Evolutionary conservation across 2,888 invertebrate genomes (phyloP).

Genomic region (Vanessa cardui): DNA sequence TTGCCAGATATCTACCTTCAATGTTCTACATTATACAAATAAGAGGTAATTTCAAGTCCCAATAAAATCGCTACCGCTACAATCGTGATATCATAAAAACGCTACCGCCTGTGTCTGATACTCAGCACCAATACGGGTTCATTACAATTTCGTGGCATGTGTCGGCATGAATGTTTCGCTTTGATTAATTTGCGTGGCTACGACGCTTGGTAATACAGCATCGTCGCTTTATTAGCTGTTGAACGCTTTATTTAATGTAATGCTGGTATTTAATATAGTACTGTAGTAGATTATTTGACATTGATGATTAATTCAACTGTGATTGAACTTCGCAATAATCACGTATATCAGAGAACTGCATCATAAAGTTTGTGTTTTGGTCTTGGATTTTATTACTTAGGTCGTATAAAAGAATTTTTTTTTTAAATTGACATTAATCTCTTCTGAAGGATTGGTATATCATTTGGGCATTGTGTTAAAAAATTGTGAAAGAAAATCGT

Average conservation of each 20-base stretch:
- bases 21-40: no score
- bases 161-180: conserved; percentile 81
- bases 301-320: conserved; percentile 17
- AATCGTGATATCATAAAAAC: background rate
- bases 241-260: conserved; percentile 50
- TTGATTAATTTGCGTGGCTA: conserved; percentile 74
- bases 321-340: background rate
- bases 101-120: conserved; percentile 14
- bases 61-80: background rate
- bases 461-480: no score
- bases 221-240: conserved; percentile 62
- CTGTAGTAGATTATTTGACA: conserved; percentile 7
- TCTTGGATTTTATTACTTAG: no score
- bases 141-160: conserved; percentile 81
- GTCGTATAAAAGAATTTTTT: no score
- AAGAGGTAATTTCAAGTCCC: no score
- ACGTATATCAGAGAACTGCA: background rate
- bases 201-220: conserved; percentile 35
- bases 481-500: no score
- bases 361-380: no score
- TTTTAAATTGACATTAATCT: no score
- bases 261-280: conserved; percentile 32
- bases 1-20: no score
- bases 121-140: conserved; percentile 62
- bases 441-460: no score